Conservation (phyloP, 1,140 invertebrate genomes). For the Neotoxoptera formosana region DNA sequence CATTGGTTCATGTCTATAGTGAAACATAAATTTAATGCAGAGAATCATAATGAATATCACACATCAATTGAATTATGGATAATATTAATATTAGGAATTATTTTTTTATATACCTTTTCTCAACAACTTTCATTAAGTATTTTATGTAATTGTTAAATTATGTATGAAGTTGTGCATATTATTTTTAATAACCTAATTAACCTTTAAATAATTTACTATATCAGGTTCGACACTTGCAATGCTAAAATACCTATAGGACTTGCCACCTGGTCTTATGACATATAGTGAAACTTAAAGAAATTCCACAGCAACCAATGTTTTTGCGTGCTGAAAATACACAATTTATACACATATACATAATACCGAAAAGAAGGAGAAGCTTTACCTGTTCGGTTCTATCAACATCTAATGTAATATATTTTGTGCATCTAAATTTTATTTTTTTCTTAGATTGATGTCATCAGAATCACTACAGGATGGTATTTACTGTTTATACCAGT, state of each 20-base stretch:
- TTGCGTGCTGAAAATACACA: conserved; percentile 91
- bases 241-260: too few species aligned
- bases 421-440: background rate
- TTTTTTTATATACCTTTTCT: background rate
- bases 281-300: conserved; percentile 62
- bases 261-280: too few species aligned
- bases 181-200: conserved; percentile 9
- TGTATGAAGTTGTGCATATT: background rate
- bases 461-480: conserved; percentile 93
- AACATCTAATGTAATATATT: background rate
- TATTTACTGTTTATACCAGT: conserved; percentile 90
- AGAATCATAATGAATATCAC: conserved; percentile 78
- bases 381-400: conserved; percentile 67
- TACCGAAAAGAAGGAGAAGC: conserved; percentile 90
- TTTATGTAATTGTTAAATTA: conserved; percentile 34
- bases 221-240: background rate
- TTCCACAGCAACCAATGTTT: conserved; percentile 95
- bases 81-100: background rate
- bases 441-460: conserved; percentile 80
- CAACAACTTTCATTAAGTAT: background rate
- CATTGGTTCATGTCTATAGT: too few species aligned
- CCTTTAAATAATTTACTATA: background rate
- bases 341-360: conserved; percentile 97
- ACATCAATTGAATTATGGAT: conserved; percentile 66
- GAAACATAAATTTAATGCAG: too few species aligned